Conservation (phyloP, 2,113 vertebrate genomes). For the Pica pica region DNA sequence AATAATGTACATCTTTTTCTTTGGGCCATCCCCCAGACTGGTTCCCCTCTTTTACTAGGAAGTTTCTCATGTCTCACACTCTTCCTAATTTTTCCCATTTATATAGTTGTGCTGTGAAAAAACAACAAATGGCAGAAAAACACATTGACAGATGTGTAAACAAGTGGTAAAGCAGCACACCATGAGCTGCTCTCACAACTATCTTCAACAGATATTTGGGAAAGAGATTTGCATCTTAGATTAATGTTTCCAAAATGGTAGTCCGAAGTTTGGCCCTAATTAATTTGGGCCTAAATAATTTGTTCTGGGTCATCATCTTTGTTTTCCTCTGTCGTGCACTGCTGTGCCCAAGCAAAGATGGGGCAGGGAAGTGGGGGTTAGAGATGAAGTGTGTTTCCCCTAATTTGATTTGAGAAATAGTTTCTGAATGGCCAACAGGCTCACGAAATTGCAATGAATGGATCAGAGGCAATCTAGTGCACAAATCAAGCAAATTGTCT, state of each 20-base stretch:
- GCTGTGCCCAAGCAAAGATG: not conserved
- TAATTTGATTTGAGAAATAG: not conserved
- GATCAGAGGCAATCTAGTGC: not conserved
- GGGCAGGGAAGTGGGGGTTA: too few species aligned
- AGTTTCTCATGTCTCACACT: not conserved
- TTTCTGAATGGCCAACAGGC: not conserved
- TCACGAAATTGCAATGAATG: not conserved
- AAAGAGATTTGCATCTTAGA: not conserved
- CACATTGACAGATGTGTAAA: not conserved
- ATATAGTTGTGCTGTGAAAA: not conserved
- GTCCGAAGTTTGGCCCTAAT: not conserved
- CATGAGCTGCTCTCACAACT: not conserved
- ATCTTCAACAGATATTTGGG: not conserved
- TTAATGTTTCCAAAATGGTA: not conserved
- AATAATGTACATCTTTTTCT: not conserved
- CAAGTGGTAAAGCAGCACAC: not conserved
- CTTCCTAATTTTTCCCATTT: not conserved
- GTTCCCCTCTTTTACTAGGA: not conserved
- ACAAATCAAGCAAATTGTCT: not conserved
- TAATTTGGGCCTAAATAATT: not conserved
- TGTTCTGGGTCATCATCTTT: not conserved
- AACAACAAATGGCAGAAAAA: not conserved
- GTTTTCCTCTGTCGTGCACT: not conserved
- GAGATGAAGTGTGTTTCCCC: not conserved
- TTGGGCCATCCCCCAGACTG: not conserved